Percentiles rank a stretch among this genome's conserved stretches.
phyloP scores from a whole-genome alignment of 2,888 invertebrate species.

The Cerastis leucographa region DNA sequence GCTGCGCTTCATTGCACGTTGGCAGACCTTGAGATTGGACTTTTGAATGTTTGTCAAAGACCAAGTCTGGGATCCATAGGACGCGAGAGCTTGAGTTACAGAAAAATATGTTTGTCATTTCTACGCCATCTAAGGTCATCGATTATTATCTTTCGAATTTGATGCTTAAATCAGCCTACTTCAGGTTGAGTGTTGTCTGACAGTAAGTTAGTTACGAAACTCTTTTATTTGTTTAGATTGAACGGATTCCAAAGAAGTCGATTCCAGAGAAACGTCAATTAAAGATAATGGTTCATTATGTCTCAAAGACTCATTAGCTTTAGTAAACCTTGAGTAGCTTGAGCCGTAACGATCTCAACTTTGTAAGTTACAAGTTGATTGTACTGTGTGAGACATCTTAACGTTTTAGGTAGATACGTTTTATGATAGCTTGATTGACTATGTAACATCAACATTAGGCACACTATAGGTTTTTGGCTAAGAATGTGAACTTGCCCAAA shows the following conservation, averaged over 20 bases:
- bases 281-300: conserved; percentile 45
- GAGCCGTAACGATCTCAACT: conserved; percentile 31
- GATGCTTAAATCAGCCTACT: no score
- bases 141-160: background rate
- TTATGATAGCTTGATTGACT: conserved; percentile 12
- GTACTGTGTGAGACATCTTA: conserved; percentile 4
- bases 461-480: background rate
- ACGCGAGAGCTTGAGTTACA: background rate
- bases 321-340: conserved; percentile 10
- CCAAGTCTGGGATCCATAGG: no score
- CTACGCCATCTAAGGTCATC: no score
- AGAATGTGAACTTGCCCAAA: background rate
- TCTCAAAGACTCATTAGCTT: conserved; percentile 24
- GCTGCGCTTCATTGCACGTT: no score
- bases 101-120: background rate
- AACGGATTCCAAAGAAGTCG: conserved; percentile 10
- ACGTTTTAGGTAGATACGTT: background rate
- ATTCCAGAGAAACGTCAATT: conserved; percentile 24
- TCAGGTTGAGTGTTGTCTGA: background rate
- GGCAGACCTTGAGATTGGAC: no score
- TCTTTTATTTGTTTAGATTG: background rate
- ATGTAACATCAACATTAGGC: background rate
- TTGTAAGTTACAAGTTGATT: conserved; percentile 23
- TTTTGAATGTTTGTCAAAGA: no score
- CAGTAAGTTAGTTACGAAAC: background rate